Evolutionary conservation across 2,797 vertebrate genomes (phyloP).

Genomic region (Natrix natrix): DNA sequence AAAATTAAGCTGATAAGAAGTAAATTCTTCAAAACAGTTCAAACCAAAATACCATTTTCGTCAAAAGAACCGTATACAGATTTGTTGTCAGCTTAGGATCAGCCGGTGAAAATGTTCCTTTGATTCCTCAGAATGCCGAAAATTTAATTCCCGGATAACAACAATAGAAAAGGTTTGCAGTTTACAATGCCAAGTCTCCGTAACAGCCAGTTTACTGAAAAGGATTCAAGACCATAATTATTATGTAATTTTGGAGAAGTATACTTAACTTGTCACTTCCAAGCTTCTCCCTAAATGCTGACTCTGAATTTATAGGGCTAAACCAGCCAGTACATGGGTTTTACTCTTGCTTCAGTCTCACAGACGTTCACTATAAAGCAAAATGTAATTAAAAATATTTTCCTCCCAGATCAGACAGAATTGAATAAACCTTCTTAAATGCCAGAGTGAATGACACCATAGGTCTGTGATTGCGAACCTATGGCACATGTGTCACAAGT

Average conservation of each 20-base stretch:
- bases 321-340: neutral
- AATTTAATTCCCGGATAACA: neutral
- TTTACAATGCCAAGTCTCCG: neutral
- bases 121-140: neutral
- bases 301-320: neutral
- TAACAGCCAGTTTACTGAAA: neutral
- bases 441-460: neutral
- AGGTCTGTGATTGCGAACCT: too few relatives aligned
- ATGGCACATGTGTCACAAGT: too few relatives aligned
- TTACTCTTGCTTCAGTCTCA: neutral
- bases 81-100: neutral
- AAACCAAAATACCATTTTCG: neutral
- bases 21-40: neutral
- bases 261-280: neutral
- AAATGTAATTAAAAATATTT: neutral
- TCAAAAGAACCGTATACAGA: neutral
- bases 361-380: neutral
- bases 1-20: neutral
- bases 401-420: neutral
- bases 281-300: neutral
- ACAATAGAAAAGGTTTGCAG: neutral
- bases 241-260: neutral
- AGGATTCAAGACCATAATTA: neutral
- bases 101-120: neutral
- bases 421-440: neutral